phyloP scores from a whole-genome alignment of 2,888 invertebrate species.

The Drosophila subsilvestris region DNA sequence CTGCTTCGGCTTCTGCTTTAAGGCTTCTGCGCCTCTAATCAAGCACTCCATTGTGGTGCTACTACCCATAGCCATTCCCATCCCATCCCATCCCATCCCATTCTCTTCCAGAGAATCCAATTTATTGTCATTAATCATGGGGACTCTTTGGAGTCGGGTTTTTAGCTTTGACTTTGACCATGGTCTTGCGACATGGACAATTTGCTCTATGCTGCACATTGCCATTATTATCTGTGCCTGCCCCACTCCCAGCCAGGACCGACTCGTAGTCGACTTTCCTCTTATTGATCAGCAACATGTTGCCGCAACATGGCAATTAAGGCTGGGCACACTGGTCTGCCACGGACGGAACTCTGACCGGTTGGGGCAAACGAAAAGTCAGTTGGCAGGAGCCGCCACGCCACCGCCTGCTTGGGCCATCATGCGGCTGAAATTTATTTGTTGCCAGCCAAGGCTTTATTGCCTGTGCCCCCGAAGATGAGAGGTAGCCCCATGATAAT shows the following conservation, averaged over 20 bases:
- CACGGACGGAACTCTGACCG: not conserved
- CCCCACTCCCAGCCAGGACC: slow-evolving; percentile 50
- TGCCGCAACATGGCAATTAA: slow-evolving; percentile 79
- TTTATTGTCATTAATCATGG: slow-evolving; percentile 78
- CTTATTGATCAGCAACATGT: slow-evolving; percentile 77
- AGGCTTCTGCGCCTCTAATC: slow-evolving; percentile 58
- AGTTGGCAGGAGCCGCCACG: slow-evolving; percentile 23
- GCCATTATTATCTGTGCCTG: slow-evolving; percentile 74
- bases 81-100: slow-evolving; percentile 2
- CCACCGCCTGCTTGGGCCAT: slow-evolving; percentile 33
- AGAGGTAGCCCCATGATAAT: slow-evolving; percentile 4
- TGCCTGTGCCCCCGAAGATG: slow-evolving; percentile 33
- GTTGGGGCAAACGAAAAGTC: slow-evolving; percentile 15
- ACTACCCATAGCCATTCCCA: slow-evolving; percentile 40
- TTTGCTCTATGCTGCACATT: slow-evolving; percentile 58
- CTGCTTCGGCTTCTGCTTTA: slow-evolving; percentile 4
- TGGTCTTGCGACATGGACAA: slow-evolving; percentile 19
- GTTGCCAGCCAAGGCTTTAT: slow-evolving; percentile 55
- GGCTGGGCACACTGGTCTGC: slow-evolving; percentile 62
- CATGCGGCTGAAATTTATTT: slow-evolving; percentile 61
- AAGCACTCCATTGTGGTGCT: slow-evolving; percentile 61
- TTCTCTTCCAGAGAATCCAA: slow-evolving; percentile 59
- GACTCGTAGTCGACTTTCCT: slow-evolving; percentile 12
- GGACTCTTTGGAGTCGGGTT: slow-evolving; percentile 35
- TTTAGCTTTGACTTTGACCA: slow-evolving; percentile 22